Conservation (phyloP, 64 coral and sea anemone species). For the Porites lutea region DNA sequence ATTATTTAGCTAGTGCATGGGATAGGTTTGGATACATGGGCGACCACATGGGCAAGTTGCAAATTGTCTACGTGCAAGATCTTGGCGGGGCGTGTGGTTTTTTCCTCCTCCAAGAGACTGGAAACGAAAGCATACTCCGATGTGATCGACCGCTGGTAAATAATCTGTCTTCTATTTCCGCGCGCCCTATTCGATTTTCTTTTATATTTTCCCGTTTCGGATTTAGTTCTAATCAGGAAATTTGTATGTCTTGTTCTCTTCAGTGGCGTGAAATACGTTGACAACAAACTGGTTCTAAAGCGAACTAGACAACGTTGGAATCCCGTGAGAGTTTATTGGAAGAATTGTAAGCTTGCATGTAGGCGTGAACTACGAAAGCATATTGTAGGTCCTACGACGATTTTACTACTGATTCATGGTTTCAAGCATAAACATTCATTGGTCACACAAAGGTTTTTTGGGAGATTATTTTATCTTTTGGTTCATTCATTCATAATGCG, state of each 20-base stretch:
- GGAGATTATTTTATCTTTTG: not conserved
- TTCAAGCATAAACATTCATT: not conserved
- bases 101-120: not conserved
- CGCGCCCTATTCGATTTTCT: conserved; percentile 45
- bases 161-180: not conserved
- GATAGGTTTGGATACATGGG: too few relatives aligned
- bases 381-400: not conserved
- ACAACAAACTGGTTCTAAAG: not conserved
- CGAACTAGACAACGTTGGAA: not conserved
- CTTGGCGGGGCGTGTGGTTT: too few relatives aligned
- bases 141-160: not conserved
- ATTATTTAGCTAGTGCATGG: too few relatives aligned
- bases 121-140: not conserved
- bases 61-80: too few relatives aligned
- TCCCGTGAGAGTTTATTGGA: not conserved
- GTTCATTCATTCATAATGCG: not conserved
- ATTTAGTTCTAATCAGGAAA: not conserved
- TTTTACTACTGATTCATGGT: not conserved
- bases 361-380: not conserved
- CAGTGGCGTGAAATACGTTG: not conserved
- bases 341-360: not conserved
- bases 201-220: not conserved
- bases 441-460: not conserved
- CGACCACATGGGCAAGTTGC: too few relatives aligned
- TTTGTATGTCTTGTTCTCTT: too few relatives aligned